A percentile compares a stretch with the other conserved stretches of the same genome.
Evolutionary conservation across 2,113 vertebrate genomes (phyloP).

Genomic region (Regulus satrapa): DNA sequence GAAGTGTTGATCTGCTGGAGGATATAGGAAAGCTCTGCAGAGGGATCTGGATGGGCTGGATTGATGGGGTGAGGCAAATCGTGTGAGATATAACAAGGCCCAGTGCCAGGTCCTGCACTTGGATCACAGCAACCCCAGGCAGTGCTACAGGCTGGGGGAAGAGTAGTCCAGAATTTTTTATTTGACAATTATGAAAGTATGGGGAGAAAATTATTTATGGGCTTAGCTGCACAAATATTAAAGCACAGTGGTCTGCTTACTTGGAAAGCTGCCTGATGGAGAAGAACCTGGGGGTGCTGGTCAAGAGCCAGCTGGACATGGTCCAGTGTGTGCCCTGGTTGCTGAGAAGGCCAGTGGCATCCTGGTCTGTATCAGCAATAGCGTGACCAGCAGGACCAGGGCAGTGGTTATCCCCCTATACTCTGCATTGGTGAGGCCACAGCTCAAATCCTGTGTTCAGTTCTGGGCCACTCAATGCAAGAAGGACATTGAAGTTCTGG

Average conservation of each 20-base stretch:
- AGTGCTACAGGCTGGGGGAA: rapidly evolving
- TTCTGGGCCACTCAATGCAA: neutral
- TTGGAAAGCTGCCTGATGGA: neutral
- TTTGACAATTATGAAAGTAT: neutral
- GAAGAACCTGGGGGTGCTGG: neutral
- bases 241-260: neutral
- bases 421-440: rapidly evolving
- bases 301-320: rapidly evolving
- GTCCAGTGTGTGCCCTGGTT: neutral
- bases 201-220: neutral
- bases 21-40: neutral
- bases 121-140: neutral
- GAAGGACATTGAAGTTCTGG: neutral
- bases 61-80: rapidly evolving
- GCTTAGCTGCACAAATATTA: neutral
- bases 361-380: neutral
- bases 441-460: rapidly evolving
- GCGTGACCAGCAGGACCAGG: neutral
- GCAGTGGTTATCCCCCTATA: neutral
- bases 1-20: neutral
- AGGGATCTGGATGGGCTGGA: neutral
- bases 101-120: rapidly evolving
- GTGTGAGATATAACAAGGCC: neutral
- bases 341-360: neutral
- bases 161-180: neutral